Evolutionary conservation across 2,797 vertebrate genomes (phyloP).

Genomic region (Busarellus nigricollis): DNA sequence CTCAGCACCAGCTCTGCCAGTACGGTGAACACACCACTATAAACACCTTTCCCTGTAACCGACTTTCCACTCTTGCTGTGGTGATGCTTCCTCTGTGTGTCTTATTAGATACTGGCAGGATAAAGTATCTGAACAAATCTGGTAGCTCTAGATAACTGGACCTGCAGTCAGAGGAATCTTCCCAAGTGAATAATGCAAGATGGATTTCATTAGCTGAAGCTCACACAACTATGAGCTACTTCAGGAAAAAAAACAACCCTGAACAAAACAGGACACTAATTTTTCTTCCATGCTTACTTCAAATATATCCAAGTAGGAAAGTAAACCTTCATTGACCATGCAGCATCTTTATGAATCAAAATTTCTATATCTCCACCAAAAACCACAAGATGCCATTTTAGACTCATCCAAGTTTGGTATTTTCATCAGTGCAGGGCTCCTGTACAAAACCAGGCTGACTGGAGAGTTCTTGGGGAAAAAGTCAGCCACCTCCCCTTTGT

Average conservation of each 20-base stretch:
- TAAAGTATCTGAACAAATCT: neutral
- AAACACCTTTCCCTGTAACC: neutral
- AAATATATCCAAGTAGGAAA: neutral
- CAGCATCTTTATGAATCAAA: neutral
- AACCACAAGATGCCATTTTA: fast-evolving
- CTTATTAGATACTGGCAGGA: neutral
- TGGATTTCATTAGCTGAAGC: neutral
- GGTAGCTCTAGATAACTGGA: neutral
- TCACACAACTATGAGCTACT: neutral
- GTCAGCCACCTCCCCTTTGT: neutral
- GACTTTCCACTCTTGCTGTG: fast-evolving
- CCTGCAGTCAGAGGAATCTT: neutral
- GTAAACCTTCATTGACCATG: neutral
- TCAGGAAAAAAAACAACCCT: neutral
- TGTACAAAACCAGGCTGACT: neutral
- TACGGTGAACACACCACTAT: fast-evolving
- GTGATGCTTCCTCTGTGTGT: neutral
- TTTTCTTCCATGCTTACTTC: neutral
- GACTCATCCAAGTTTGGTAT: neutral
- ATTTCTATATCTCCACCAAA: neutral
- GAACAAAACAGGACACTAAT: neutral
- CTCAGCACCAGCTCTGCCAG: neutral
- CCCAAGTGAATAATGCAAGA: neutral
- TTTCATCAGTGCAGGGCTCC: neutral
- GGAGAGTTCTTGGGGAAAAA: neutral